phyloP scores from a whole-genome alignment of 2,888 invertebrate species.

The Tetramorium bicarinatum region DNA sequence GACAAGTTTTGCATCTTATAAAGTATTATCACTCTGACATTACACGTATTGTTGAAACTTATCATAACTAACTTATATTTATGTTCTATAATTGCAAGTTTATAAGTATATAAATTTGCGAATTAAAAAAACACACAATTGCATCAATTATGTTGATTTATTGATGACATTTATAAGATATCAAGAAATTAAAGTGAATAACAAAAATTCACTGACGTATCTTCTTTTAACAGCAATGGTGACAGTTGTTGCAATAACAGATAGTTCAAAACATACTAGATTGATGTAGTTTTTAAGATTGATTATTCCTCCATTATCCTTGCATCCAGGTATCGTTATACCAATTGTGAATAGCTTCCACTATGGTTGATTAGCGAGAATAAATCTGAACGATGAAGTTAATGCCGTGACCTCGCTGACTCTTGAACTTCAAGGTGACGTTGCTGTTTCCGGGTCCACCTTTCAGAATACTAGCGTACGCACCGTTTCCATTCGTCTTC shows the following conservation, averaged over 20 bases:
- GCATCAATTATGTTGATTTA: conserved; percentile 20
- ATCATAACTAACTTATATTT: not conserved
- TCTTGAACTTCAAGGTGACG: conserved; percentile 86
- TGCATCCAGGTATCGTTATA: not conserved
- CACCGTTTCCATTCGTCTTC: conserved; percentile 86
- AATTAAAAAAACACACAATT: conserved; percentile 21
- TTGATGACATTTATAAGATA: conserved; percentile 1
- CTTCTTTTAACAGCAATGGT: not conserved
- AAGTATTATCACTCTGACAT: not conserved
- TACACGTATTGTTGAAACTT: not conserved
- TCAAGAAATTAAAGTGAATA: not conserved
- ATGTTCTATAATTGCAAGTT: not conserved
- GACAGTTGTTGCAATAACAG: not conserved
- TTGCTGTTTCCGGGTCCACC: conserved; percentile 85
- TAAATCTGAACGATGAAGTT: conserved; percentile 86
- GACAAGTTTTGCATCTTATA: not conserved
- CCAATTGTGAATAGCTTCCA: not conserved
- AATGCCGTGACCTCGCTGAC: conserved; percentile 85
- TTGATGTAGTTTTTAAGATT: not conserved
- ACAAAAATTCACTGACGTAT: not conserved
- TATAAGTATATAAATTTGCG: not conserved
- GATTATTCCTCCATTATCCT: not conserved
- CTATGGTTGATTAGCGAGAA: conserved; percentile 64
- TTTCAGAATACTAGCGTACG: conserved; percentile 81
- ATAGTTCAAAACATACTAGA: not conserved